These are phyloP conservation scores for Lasioglossum vierecki DNA, from an alignment of 2,888 invertebrate genomes.

Conservation along the genomic window DNA sequence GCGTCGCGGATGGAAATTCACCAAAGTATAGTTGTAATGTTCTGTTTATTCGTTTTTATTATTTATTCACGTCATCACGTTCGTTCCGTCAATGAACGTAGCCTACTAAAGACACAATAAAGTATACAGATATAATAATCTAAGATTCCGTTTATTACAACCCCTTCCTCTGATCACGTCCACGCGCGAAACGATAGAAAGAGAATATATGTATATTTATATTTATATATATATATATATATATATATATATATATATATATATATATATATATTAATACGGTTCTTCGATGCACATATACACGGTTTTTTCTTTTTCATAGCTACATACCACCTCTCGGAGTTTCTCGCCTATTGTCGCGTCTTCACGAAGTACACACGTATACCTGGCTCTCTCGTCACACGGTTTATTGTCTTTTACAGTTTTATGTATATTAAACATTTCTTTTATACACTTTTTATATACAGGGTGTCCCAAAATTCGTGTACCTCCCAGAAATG, in stretches of 20 bases:
- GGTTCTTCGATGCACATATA: slow-evolving; percentile 39
- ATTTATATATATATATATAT: background rate
- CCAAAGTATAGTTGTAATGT: slow-evolving; percentile 45
- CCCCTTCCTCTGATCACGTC: slow-evolving; percentile 24
- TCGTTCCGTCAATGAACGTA: slow-evolving; percentile 39
- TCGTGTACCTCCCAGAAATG: no score
- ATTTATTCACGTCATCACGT: slow-evolving; percentile 52
- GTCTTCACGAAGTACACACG: slow-evolving; percentile 26
- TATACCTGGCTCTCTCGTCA: background rate
- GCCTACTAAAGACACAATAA: slow-evolving; percentile 51
- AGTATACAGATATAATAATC: slow-evolving; percentile 49
- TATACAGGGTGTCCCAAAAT: no score
- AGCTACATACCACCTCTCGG: slow-evolving; percentile 13
- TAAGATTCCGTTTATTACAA: slow-evolving; percentile 35
- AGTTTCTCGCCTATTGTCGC: slow-evolving; percentile 46
- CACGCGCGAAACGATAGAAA: slow-evolving; percentile 46
- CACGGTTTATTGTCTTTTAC: background rate
- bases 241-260: background rate
- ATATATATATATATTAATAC: slow-evolving; percentile 3
- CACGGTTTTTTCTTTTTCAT: slow-evolving; percentile 14
- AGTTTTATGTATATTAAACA: background rate
- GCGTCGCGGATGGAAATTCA: slow-evolving; percentile 33
- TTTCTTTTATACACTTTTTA: background rate
- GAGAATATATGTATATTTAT: slow-evolving; percentile 14
- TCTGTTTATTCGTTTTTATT: slow-evolving; percentile 45